Conservation (phyloP, 2,113 vertebrate species). For the Mastomys coucha region DNA sequence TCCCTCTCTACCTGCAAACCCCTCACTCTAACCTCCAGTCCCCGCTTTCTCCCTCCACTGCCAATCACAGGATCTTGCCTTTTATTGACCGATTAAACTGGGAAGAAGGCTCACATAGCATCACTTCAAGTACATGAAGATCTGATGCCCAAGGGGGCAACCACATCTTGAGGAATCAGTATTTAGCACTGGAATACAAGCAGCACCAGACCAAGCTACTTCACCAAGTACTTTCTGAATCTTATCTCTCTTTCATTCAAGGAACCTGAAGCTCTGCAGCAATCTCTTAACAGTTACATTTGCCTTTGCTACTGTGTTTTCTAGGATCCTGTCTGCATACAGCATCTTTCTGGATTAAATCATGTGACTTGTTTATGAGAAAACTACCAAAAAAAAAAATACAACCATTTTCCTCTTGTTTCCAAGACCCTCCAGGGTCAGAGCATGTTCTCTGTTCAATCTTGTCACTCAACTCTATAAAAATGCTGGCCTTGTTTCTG, state of each 20-base stretch:
- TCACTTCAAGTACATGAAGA: too few species aligned
- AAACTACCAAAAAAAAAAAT: slow-evolving; percentile 9
- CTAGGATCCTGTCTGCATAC: neutral
- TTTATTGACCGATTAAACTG: too few species aligned
- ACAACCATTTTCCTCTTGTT: neutral
- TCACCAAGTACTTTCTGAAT: neutral
- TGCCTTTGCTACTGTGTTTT: neutral
- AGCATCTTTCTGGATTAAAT: neutral
- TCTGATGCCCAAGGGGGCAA: too few species aligned
- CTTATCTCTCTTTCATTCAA: neutral
- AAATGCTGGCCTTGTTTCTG: neutral
- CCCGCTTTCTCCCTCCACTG: too few species aligned
- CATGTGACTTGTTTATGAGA: neutral
- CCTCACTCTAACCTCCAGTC: too few species aligned
- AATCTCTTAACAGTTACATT: neutral
- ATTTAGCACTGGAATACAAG: too few species aligned
- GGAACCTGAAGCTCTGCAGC: neutral
- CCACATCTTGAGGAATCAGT: too few species aligned
- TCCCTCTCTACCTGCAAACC: too few species aligned
- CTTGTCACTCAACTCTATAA: neutral
- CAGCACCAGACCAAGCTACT: too few species aligned
- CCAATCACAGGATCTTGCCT: too few species aligned
- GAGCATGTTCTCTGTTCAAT: neutral
- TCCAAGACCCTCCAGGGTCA: neutral
- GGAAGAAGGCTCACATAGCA: too few species aligned